A percentile compares a stretch with the other conserved stretches of the same genome.
These are phyloP conservation scores for Atta texana DNA, from an alignment of 1,140 invertebrate species.

Conservation along the genomic window DNA sequence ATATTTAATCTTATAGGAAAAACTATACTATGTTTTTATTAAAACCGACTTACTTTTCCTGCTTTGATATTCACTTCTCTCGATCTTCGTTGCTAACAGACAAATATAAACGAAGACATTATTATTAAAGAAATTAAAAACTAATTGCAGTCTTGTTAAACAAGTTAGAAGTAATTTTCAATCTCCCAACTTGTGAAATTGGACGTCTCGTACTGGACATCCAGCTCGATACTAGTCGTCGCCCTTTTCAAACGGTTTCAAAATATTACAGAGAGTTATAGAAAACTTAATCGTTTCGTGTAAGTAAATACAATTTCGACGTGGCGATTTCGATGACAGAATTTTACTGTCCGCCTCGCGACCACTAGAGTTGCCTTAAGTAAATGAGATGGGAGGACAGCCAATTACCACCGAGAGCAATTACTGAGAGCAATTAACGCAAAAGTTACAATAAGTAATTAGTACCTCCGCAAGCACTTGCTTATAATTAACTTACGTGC, in stretches of 20 bases:
- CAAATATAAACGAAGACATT: constrained; percentile 38
- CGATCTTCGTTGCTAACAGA: not conserved
- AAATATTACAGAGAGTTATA: constrained; percentile 39
- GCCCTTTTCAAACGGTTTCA: constrained; percentile 5
- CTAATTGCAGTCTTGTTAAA: constrained; percentile 62
- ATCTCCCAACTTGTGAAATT: constrained; percentile 70
- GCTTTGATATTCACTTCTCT: not conserved
- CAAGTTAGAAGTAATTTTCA: constrained; percentile 68
- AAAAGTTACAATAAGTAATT: constrained; percentile 84
- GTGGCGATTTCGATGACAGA: constrained; percentile 58
- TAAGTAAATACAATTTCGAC: constrained; percentile 18
- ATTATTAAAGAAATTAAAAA: constrained; percentile 67
- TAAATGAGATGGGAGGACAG: constrained; percentile 68
- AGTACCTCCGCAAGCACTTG: constrained; percentile 75
- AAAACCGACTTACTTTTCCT: not conserved
- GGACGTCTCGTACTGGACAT: constrained; percentile 33
- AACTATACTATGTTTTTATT: not conserved
- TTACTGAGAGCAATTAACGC: constrained; percentile 81
- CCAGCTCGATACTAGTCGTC: not conserved
- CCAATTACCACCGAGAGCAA: constrained; percentile 79
- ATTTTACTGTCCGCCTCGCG: constrained; percentile 52
- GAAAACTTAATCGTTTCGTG: constrained; percentile 1
- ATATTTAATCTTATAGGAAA: not conserved
- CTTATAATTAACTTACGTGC: constrained; percentile 81
- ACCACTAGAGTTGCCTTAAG: constrained; percentile 49